Percentiles rank a stretch among this genome's conserved stretches.
phyloP scores from a whole-genome alignment of 2,888 invertebrate species.

The Tenthredo amoena region DNA sequence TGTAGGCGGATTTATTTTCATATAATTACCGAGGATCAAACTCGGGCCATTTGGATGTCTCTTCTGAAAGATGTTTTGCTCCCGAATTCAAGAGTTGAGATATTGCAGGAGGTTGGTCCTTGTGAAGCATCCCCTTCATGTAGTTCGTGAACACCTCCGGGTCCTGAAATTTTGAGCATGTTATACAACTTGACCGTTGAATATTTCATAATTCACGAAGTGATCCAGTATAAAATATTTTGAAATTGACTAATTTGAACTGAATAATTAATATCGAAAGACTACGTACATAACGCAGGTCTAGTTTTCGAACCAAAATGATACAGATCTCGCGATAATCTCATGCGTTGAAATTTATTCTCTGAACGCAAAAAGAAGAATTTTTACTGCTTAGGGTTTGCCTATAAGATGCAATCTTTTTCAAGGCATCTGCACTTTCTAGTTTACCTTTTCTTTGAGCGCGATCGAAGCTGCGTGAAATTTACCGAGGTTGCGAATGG shows the following conservation, averaged over 20 bases:
- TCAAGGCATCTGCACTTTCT: not conserved
- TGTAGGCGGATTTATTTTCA: not conserved
- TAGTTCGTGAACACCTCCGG: not conserved
- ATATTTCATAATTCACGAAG: not conserved
- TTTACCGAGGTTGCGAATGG: constrained; percentile 79
- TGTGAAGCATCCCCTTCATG: not conserved
- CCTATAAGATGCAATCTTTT: not conserved
- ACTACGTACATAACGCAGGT: too few species aligned
- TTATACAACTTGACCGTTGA: not conserved
- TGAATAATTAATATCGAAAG: not conserved
- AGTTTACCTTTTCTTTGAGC: constrained; percentile 78
- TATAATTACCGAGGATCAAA: constrained; percentile 5
- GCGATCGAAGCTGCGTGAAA: constrained; percentile 82
- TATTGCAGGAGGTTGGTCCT: not conserved
- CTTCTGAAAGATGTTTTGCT: not conserved
- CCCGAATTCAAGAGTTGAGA: not conserved
- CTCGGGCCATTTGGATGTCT: constrained; percentile 3
- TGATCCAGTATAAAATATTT: not conserved
- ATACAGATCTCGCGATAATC: not conserved
- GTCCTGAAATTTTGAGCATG: not conserved
- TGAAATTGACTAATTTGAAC: not conserved
- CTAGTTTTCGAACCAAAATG: not conserved
- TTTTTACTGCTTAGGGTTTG: not conserved
- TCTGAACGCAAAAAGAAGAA: too few species aligned
- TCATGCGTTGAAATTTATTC: not conserved